Conservation (phyloP, 2,113 vertebrate species). For the Isichthys henryi region DNA sequence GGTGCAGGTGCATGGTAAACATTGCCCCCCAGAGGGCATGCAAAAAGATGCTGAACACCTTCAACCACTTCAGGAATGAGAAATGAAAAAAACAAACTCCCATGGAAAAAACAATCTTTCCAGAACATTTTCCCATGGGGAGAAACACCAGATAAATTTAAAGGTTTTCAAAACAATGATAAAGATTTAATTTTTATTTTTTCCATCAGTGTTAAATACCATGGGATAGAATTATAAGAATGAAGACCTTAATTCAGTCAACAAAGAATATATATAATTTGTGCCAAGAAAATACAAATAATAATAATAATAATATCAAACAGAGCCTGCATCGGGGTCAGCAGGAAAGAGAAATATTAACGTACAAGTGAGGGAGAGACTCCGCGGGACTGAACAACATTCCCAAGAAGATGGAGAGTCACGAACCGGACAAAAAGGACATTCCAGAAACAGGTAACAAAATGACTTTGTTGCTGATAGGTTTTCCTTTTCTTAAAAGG, state of each 20-base stretch:
- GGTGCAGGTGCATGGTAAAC: not conserved
- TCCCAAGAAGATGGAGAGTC: conserved; percentile 76
- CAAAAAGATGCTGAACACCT: not conserved
- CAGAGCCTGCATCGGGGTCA: conserved; percentile 79
- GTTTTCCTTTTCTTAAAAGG: conserved; percentile 71
- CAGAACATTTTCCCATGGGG: not conserved
- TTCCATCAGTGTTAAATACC: conserved; percentile 75
- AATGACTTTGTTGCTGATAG: conserved; percentile 43
- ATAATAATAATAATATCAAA: conserved; percentile 47
- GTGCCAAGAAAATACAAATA: conserved; percentile 51
- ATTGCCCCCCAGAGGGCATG: not conserved
- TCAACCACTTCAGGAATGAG: not conserved
- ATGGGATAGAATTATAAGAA: conserved; percentile 80
- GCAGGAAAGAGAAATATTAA: conserved; percentile 67
- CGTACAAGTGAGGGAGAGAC: conserved; percentile 80
- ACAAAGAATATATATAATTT: conserved; percentile 61
- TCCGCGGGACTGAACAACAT: conserved; percentile 75
- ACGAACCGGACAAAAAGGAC: conserved; percentile 73
- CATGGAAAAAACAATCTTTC: not conserved
- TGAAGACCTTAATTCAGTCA: conserved; percentile 79
- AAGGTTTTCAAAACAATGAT: conserved; percentile 68
- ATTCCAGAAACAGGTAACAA: conserved; percentile 79
- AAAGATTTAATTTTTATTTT: conserved; percentile 62
- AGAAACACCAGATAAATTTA: conserved; percentile 25
- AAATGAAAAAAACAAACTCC: not conserved